A percentile compares a stretch with the other conserved stretches of the same genome.
Conservation (phyloP, 2,797 vertebrate species). For the Rhodeus uyekii region DNA sequence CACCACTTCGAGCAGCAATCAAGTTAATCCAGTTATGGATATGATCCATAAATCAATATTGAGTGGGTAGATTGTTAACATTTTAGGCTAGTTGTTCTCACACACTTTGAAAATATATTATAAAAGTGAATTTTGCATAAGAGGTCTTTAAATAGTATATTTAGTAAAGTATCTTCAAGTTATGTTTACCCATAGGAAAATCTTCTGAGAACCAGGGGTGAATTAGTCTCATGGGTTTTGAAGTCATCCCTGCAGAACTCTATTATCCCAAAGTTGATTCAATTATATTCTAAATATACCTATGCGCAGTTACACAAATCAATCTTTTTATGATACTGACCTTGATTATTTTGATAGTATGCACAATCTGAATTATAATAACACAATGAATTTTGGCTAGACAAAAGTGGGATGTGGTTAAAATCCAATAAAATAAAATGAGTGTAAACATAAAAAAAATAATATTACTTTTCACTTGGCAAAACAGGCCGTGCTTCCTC, state of each 20-base stretch:
- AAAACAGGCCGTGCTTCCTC: conserved; percentile 39
- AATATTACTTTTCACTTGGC: conserved; percentile 41
- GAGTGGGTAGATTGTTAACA: no score
- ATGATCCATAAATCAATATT: no score
- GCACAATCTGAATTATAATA: conserved; percentile 52
- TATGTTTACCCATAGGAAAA: background rate
- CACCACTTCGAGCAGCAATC: no score
- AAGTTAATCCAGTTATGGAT: no score
- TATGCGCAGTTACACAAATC: conserved; percentile 56
- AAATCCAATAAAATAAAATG: conserved; percentile 34
- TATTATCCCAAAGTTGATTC: conserved; percentile 68
- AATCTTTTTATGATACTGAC: conserved; percentile 60
- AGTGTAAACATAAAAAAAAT: conserved; percentile 52
- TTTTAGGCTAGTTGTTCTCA: no score
- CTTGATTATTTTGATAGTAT: conserved; percentile 61
- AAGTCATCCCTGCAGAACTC: background rate
- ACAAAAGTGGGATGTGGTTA: conserved; percentile 54
- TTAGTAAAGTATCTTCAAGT: background rate
- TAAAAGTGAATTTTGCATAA: no score
- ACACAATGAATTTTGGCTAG: conserved; percentile 38
- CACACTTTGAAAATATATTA: no score
- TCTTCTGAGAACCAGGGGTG: background rate
- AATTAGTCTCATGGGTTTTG: background rate
- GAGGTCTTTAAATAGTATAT: no score
- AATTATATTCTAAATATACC: conserved; percentile 46